These are phyloP conservation scores for Peromyscus californicus DNA, from an alignment of 2,113 vertebrate species.

Conservation along the genomic window DNA sequence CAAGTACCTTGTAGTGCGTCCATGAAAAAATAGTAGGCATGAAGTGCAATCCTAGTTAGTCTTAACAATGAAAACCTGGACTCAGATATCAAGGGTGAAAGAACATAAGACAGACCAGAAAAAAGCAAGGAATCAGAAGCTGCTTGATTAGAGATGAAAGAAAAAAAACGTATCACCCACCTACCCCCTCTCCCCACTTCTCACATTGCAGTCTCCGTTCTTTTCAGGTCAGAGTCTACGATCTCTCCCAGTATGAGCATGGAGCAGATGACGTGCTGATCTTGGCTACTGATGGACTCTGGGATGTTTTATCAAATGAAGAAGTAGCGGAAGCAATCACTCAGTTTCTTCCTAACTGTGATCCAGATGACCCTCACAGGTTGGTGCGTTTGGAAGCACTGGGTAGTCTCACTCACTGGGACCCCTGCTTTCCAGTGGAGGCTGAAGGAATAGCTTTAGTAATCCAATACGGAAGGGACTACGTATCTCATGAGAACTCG, in stretches of 20 bases:
- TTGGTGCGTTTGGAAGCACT: slow-evolving; percentile 76
- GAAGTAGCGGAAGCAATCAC: slow-evolving; percentile 96
- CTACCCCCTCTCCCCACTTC: neutral
- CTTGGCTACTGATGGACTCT: slow-evolving; percentile 97
- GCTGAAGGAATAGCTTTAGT: neutral
- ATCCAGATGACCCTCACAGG: slow-evolving; percentile 98
- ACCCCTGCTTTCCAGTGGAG: neutral
- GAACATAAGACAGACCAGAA: neutral
- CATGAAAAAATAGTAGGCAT: neutral
- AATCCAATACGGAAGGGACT: neutral
- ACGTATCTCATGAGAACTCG: neutral
- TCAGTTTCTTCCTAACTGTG: slow-evolving; percentile 97
- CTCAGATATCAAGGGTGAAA: too few relatives aligned
- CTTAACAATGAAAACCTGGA: too few relatives aligned
- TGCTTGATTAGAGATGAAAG: neutral
- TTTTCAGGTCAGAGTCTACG: slow-evolving; percentile 95
- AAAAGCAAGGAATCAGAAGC: neutral
- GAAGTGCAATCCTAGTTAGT: too few relatives aligned
- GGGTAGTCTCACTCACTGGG: neutral
- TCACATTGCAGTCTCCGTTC: neutral
- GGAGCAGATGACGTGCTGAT: slow-evolving; percentile 95
- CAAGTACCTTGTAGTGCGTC: neutral
- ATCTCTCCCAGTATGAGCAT: slow-evolving; percentile 92
- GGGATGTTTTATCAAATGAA: slow-evolving; percentile 98
- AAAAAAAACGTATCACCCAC: neutral